Conservation (phyloP, 2,113 vertebrate species). For the Thalassoma bifasciatum region DNA sequence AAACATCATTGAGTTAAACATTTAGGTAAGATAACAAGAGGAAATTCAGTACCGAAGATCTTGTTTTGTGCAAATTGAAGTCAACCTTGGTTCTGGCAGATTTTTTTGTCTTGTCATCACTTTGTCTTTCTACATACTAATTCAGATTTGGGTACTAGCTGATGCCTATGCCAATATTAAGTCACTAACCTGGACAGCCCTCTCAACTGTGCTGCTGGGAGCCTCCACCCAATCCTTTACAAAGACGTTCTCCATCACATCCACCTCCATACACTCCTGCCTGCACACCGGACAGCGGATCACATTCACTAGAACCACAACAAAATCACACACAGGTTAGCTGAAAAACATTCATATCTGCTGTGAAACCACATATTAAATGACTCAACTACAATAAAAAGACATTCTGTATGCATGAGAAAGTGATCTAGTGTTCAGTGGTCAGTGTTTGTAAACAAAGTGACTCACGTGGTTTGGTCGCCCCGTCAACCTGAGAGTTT, state of each 20-base stretch:
- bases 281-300: slow-evolving; percentile 94
- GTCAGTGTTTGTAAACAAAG: slow-evolving; percentile 69
- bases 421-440: not conserved
- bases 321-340: slow-evolving; percentile 28
- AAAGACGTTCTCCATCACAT: slow-evolving; percentile 96
- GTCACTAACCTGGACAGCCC: slow-evolving; percentile 88
- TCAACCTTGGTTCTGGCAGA: too few relatives aligned
- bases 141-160: too few relatives aligned
- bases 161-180: slow-evolving; percentile 9
- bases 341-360: not conserved
- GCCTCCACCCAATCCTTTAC: slow-evolving; percentile 93
- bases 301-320: slow-evolving; percentile 86
- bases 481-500: slow-evolving; percentile 67
- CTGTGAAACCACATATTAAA: not conserved
- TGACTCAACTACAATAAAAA: not conserved
- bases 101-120: too few relatives aligned
- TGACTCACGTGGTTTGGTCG: slow-evolving; percentile 72
- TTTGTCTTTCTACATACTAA: too few relatives aligned
- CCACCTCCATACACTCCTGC: slow-evolving; percentile 93
- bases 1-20: not conserved
- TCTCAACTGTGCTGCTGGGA: slow-evolving; percentile 95
- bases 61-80: not conserved
- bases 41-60: not conserved
- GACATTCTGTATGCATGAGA: not conserved
- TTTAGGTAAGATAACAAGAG: too few relatives aligned